A percentile compares a stretch with the other conserved stretches of the same genome.
These are phyloP conservation scores for Coremacera marginata DNA, from an alignment of 2,888 invertebrate genomes.

Conservation along the genomic window DNA sequence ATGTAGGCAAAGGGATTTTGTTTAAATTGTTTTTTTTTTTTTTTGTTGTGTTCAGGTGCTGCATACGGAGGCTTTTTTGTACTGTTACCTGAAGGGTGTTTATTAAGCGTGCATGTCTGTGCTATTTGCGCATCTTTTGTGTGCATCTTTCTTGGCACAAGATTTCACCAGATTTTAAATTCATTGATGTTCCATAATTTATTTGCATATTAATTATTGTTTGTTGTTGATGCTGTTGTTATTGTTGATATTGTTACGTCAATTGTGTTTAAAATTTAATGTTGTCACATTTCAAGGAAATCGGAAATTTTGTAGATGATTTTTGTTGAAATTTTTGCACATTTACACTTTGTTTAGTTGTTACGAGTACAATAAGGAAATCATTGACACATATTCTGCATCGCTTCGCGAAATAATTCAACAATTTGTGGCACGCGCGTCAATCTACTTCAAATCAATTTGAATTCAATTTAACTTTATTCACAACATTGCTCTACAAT, in stretches of 20 bases:
- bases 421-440: not conserved
- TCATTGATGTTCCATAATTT: not conserved
- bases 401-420: too few relatives aligned
- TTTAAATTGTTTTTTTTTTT: not conserved
- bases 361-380: too few relatives aligned
- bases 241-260: not conserved
- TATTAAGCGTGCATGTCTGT: not conserved
- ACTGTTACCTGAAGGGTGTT: not conserved
- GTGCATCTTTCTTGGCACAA: not conserved
- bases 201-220: slow-evolving; percentile 9
- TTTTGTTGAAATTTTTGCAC: too few relatives aligned
- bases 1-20: not conserved
- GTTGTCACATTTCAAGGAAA: too few relatives aligned
- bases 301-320: too few relatives aligned
- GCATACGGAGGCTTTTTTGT: not conserved
- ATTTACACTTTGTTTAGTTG: not conserved
- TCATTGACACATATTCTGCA: too few relatives aligned
- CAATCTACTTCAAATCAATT: not conserved
- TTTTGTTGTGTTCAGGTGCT: not conserved
- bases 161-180: not conserved
- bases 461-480: not conserved
- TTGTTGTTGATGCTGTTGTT: not conserved
- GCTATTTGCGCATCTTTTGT: not conserved
- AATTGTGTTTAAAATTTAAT: not conserved
- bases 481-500: not conserved